phyloP scores from a whole-genome alignment of 2,888 invertebrate species.

The Tetramorium bicarinatum region DNA sequence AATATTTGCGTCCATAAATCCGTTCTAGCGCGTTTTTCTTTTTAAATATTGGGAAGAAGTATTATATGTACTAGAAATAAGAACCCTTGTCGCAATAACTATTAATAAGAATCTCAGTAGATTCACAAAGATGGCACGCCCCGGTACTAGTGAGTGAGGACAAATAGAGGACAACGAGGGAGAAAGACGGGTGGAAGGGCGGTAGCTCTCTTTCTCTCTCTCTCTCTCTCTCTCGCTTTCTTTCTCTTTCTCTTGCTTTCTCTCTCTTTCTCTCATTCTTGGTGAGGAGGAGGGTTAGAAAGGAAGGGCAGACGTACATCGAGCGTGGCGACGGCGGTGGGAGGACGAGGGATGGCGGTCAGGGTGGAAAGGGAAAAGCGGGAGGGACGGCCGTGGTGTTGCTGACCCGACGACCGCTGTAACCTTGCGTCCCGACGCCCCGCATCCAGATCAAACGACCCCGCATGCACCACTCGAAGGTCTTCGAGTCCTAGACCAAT shows the following conservation, averaged over 20 bases:
- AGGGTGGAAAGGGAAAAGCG: conserved; percentile 67
- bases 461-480: conserved; percentile 66
- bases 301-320: conserved; percentile 72
- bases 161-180: conserved; percentile 67
- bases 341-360: conserved; percentile 68
- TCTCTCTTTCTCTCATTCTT: not conserved
- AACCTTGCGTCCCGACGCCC: conserved; percentile 82
- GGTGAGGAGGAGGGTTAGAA: conserved; percentile 71
- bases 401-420: conserved; percentile 86
- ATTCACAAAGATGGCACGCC: conserved; percentile 61
- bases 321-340: conserved; percentile 63
- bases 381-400: conserved; percentile 82
- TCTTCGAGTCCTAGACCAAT: conserved; percentile 55
- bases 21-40: not conserved
- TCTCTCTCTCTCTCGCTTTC: not conserved
- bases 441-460: conserved; percentile 77
- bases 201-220: conserved; percentile 10
- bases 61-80: not conserved
- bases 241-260: not conserved
- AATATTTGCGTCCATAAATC: not conserved
- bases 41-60: not conserved
- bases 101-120: conserved; percentile 62
- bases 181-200: conserved; percentile 47
- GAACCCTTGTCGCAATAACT: conserved; percentile 50
- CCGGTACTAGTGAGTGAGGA: conserved; percentile 56